phyloP scores from a whole-genome alignment of 2,797 vertebrate species.

The Eleutherodactylus coqui region DNA sequence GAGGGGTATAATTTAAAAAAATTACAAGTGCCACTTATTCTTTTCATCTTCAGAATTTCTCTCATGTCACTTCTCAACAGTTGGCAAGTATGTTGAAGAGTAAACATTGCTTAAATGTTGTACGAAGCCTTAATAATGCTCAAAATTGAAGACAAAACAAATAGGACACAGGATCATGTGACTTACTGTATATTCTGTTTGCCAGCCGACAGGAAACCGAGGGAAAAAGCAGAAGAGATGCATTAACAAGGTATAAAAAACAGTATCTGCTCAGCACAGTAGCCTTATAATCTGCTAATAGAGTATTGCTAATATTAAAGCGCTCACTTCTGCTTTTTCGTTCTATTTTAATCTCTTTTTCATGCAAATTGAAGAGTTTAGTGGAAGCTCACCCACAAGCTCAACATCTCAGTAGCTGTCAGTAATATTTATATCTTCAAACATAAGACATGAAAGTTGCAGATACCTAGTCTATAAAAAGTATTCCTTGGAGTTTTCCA shows the following conservation, averaged over 20 bases:
- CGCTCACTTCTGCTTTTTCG: constrained; percentile 11
- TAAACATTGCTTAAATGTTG: not conserved
- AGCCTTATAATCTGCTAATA: not conserved
- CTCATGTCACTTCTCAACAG: too few species aligned
- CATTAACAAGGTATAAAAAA: constrained; percentile 38
- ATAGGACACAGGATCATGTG: not conserved
- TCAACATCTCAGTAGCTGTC: not conserved
- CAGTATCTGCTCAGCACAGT: constrained; percentile 4
- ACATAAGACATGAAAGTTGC: not conserved
- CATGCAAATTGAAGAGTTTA: not conserved
- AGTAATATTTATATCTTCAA: not conserved
- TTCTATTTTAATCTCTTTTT: constrained; percentile 1
- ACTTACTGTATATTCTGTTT: constrained; percentile 60
- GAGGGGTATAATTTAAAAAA: too few species aligned
- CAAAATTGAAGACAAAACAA: constrained; percentile 15
- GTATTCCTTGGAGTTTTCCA: not conserved
- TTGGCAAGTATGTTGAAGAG: too few species aligned
- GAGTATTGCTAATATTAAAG: constrained; percentile 7
- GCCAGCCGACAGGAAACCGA: not conserved
- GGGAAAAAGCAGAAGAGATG: constrained; percentile 8
- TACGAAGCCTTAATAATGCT: not conserved
- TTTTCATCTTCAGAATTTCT: too few species aligned
- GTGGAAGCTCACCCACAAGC: not conserved
- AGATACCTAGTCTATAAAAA: not conserved
- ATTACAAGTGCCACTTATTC: too few species aligned